Evolutionary conservation across 1,140 invertebrate species (phyloP).

Genomic region (Zaprionus gabonicus): DNA sequence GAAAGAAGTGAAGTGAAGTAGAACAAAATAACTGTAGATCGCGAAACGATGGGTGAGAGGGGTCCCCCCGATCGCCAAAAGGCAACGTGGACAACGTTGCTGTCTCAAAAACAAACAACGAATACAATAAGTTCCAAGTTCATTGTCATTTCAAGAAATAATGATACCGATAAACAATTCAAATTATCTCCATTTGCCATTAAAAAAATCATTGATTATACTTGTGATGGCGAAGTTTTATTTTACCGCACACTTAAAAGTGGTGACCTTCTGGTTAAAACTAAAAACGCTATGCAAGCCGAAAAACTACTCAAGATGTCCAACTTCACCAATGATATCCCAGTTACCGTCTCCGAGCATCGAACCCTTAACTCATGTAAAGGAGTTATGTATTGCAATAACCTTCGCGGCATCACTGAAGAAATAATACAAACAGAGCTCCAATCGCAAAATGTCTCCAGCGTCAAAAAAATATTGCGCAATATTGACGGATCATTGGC

Average conservation of each 20-base stretch:
- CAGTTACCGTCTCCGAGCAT: conserved; percentile 22
- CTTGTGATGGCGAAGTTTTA: conserved; percentile 9
- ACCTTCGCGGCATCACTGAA: conserved; percentile 1
- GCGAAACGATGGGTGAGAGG: no score
- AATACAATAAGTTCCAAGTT: neutral
- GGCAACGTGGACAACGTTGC: no score
- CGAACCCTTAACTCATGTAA: conserved; percentile 13
- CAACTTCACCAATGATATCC: conserved; percentile 17
- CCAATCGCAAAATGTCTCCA: conserved; percentile 14
- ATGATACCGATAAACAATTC: conserved; percentile 19
- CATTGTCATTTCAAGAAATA: conserved; percentile 12
- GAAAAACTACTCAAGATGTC: conserved; percentile 21
- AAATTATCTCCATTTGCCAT: conserved; percentile 31
- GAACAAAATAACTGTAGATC: no score
- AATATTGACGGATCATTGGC: conserved; percentile 6
- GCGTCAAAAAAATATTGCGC: conserved; percentile 16
- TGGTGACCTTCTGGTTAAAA: conserved; percentile 12
- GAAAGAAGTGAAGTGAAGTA: no score
- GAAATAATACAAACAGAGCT: conserved; percentile 15
- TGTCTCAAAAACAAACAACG: no score
- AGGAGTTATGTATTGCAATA: conserved; percentile 13
- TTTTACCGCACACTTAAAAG: neutral
- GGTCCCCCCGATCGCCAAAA: no score
- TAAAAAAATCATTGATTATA: conserved; percentile 21
- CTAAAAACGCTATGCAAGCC: conserved; percentile 17